Conservation (phyloP, 1,140 invertebrate genomes). For the Euglossa dilemma region DNA sequence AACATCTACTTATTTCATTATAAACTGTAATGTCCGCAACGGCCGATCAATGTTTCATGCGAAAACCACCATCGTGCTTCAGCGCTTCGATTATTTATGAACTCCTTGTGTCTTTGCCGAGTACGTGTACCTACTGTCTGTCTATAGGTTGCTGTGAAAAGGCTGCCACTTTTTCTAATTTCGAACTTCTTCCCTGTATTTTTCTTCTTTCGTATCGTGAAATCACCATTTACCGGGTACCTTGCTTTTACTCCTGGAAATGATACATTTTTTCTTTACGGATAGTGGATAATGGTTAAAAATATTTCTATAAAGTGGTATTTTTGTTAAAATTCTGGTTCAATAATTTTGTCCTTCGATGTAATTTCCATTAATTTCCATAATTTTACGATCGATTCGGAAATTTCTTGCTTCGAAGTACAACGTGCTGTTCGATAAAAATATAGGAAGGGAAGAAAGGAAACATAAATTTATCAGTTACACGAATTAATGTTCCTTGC, state of each 20-base stretch:
- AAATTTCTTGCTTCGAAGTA: too few relatives aligned
- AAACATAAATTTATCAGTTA: not conserved
- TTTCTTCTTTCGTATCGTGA: not conserved
- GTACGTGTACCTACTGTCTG: constrained; percentile 66
- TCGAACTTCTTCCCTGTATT: constrained; percentile 28
- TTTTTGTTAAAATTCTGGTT: too few relatives aligned
- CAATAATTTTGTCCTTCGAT: too few relatives aligned
- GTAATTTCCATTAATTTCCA: too few relatives aligned
- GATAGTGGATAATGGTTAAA: too few relatives aligned
- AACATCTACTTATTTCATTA: constrained; percentile 75
- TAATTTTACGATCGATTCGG: too few relatives aligned
- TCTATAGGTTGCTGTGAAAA: constrained; percentile 75
- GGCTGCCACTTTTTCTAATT: constrained; percentile 64
- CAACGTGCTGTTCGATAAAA: too few relatives aligned
- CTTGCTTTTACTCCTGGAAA: not conserved
- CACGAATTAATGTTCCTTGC: not conserved
- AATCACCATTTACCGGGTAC: not conserved
- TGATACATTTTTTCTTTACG: not conserved
- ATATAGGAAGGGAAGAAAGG: too few relatives aligned
- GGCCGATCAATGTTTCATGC: constrained; percentile 82
- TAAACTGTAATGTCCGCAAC: constrained; percentile 73
- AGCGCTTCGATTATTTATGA: constrained; percentile 83
- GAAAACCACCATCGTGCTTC: constrained; percentile 79
- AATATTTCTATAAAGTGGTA: not conserved
- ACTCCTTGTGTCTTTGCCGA: constrained; percentile 77